phyloP scores from a whole-genome alignment of 2,113 vertebrate genomes.

The Lanius collurio region DNA sequence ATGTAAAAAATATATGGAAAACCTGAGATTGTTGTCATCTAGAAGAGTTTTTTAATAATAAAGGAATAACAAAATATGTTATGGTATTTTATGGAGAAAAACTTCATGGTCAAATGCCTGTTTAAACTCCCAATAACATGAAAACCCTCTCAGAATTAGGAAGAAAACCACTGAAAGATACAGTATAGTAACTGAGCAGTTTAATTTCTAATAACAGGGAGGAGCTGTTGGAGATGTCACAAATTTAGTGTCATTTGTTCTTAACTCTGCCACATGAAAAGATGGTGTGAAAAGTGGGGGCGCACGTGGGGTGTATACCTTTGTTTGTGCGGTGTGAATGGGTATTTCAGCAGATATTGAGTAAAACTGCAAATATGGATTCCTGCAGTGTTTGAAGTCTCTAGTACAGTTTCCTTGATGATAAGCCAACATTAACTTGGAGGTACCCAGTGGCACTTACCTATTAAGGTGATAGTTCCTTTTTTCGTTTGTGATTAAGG shows the following conservation, averaged over 20 bases:
- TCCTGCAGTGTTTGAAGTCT: background rate
- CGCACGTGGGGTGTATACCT: accelerated
- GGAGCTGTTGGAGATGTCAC: background rate
- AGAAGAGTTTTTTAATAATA: background rate
- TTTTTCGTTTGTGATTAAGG: background rate
- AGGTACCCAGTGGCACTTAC: background rate
- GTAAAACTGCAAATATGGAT: background rate
- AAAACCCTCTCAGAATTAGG: background rate
- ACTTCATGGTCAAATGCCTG: background rate
- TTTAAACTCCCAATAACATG: background rate
- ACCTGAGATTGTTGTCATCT: background rate
- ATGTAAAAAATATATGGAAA: background rate
- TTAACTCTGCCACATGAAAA: background rate
- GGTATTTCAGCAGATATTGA: background rate
- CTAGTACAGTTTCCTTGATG: background rate
- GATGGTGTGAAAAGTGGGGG: background rate
- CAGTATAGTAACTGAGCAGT: background rate
- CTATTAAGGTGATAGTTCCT: background rate
- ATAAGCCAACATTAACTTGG: background rate
- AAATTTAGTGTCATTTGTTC: background rate
- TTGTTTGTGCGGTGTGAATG: background rate
- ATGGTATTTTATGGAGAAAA: background rate
- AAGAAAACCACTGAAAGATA: background rate
- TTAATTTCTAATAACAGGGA: background rate
- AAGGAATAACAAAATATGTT: background rate